A percentile compares a stretch with the other conserved stretches of the same genome.
Evolutionary conservation across 2,113 vertebrate species (phyloP).

Genomic region (Poeciliopsis turrubarensis): DNA sequence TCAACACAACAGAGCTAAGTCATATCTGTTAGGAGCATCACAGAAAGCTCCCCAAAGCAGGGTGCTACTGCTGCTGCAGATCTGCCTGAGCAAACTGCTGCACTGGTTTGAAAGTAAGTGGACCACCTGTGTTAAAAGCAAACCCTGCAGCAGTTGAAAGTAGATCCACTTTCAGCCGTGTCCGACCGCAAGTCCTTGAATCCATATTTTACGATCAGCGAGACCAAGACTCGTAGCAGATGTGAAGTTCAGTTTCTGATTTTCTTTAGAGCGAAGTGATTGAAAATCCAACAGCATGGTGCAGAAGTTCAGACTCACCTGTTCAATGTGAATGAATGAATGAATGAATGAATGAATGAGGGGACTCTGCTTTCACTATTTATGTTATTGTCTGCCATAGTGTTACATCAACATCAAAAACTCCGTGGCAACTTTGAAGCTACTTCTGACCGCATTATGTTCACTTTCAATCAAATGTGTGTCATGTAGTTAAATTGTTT

Average conservation of each 20-base stretch:
- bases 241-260: not conserved
- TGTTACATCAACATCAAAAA: no score
- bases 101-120: conserved; percentile 48
- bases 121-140: conserved; percentile 32
- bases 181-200: conserved; percentile 3
- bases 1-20: conserved; percentile 56
- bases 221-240: not conserved
- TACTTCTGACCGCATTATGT: no score
- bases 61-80: conserved; percentile 33
- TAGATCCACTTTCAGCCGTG: not conserved
- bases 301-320: not conserved
- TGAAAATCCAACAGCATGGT: not conserved
- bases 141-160: conserved; percentile 5
- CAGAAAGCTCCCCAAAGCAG: conserved; percentile 47
- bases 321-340: not conserved
- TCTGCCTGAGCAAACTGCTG: conserved; percentile 43
- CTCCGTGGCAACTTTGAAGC: no score
- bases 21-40: conserved; percentile 60
- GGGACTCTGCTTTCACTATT: no score
- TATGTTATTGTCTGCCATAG: no score
- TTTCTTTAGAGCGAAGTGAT: not conserved
- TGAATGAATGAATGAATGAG: no score
- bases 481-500: no score
- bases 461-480: no score
- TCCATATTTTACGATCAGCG: not conserved